Evolutionary conservation across 2,888 invertebrate species (phyloP).

Genomic region (Tuberolachnus salignus): DNA sequence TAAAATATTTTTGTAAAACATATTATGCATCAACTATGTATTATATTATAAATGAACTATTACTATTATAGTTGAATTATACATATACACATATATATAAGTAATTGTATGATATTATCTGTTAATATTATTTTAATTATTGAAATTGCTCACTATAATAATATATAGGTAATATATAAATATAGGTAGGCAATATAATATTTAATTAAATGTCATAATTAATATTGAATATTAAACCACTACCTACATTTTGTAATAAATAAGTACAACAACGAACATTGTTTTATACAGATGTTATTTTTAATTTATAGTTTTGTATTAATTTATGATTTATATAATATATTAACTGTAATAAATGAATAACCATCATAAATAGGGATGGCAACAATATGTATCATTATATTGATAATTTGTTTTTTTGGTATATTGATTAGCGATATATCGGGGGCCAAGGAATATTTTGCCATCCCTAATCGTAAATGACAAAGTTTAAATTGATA

Average conservation of each 20-base stretch:
- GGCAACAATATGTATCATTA: neutral
- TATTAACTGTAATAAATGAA: too few relatives aligned
- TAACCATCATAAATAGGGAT: too few relatives aligned
- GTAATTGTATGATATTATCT: neutral
- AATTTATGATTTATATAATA: too few relatives aligned
- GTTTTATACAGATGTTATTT: neutral
- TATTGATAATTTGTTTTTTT: too few relatives aligned
- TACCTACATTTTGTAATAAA: conserved; percentile 4
- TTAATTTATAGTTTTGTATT: too few relatives aligned
- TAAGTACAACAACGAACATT: conserved; percentile 35
- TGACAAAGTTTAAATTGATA: too few relatives aligned
- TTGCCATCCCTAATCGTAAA: too few relatives aligned
- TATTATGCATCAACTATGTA: neutral
- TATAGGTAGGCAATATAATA: neutral
- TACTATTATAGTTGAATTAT: neutral
- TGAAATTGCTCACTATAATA: conserved; percentile 42
- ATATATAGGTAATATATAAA: neutral
- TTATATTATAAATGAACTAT: neutral
- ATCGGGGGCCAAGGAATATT: too few relatives aligned
- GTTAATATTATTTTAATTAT: conserved; percentile 31
- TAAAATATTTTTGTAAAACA: conserved; percentile 11
- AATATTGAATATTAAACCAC: too few relatives aligned
- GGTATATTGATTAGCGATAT: too few relatives aligned
- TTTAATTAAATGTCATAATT: conserved; percentile 3
- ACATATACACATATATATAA: conserved; percentile 4